Percentiles rank a stretch among this genome's conserved stretches.
phyloP scores from a whole-genome alignment of 2,888 invertebrate species.

The Empis stercorea region DNA sequence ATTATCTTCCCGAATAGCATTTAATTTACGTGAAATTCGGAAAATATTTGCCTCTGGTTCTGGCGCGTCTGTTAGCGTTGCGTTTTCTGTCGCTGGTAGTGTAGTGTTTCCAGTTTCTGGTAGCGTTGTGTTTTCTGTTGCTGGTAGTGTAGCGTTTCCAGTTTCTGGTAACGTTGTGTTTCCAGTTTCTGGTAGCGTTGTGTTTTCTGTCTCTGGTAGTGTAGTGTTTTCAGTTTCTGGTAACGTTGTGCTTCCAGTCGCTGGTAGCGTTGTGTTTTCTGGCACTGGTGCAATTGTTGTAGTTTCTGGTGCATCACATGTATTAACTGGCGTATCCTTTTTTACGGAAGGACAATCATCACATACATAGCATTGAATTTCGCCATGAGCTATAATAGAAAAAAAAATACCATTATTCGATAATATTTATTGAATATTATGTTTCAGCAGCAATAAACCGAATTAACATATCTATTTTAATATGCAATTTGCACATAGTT shows the following conservation, averaged over 20 bases:
- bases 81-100: not conserved
- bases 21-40: not conserved
- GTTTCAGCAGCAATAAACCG: too few relatives aligned
- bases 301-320: not conserved
- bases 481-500: too few relatives aligned
- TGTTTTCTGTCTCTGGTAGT: not conserved
- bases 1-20: not conserved
- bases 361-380: not conserved
- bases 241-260: too few relatives aligned
- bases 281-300: not conserved
- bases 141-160: too few relatives aligned
- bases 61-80: too few relatives aligned
- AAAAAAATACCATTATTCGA: too few relatives aligned
- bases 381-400: not conserved
- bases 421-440: too few relatives aligned
- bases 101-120: too few relatives aligned
- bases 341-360: not conserved
- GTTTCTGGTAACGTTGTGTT: too few relatives aligned
- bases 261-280: not conserved
- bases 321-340: not conserved
- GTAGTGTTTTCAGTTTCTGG: not conserved
- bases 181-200: too few relatives aligned
- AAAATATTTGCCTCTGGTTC: not conserved
- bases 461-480: too few relatives aligned
- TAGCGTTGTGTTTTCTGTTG: not conserved